Evolutionary conservation across 2,113 vertebrate genomes (phyloP).

Genomic region (Dermatemys mawii): DNA sequence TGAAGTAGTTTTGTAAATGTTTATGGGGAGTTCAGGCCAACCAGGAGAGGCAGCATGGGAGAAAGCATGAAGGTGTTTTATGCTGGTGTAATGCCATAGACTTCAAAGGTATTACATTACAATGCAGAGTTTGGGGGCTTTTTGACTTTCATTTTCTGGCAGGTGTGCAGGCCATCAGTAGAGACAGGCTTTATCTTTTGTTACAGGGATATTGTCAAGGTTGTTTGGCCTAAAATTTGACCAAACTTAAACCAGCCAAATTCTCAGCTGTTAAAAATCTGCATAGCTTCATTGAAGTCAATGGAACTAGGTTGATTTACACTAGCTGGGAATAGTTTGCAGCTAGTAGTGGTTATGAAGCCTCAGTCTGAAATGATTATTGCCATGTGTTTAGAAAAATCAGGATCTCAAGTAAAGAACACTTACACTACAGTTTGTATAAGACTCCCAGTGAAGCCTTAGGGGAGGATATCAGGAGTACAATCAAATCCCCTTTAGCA

Average conservation of each 20-base stretch:
- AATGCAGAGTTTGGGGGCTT: neutral
- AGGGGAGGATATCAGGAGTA: neutral
- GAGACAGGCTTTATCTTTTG: neutral
- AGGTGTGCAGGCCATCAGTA: neutral
- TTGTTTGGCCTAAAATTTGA: neutral
- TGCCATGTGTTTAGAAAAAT: neutral
- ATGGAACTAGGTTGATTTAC: neutral
- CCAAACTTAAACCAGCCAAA: neutral
- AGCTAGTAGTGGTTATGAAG: neutral
- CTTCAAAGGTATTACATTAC: neutral
- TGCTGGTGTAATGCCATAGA: neutral
- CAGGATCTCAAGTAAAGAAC: neutral
- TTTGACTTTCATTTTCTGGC: neutral
- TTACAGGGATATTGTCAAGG: neutral
- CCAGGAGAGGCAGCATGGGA: neutral
- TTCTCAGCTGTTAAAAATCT: neutral
- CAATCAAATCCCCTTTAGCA: neutral
- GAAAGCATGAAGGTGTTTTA: neutral
- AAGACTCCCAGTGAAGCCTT: neutral
- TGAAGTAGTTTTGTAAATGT: neutral
- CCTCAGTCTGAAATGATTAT: neutral
- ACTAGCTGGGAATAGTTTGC: neutral
- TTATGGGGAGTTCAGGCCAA: neutral
- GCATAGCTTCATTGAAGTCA: neutral
- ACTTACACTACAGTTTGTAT: conserved; percentile 1